phyloP scores from a whole-genome alignment of 2,888 invertebrate genomes.

The Agrochola lychnidis region DNA sequence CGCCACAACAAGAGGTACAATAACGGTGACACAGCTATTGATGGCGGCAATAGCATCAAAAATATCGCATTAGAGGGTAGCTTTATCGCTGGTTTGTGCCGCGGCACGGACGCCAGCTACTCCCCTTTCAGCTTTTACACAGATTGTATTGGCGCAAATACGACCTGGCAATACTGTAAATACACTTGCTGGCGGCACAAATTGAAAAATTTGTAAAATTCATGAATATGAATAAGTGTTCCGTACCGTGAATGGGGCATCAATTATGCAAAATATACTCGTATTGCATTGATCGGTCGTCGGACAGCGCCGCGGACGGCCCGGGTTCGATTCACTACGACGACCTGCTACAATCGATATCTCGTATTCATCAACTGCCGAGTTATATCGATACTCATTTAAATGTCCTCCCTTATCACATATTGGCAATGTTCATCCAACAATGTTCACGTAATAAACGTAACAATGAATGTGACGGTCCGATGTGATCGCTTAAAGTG shows the following conservation, averaged over 20 bases:
- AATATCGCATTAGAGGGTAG: constrained; percentile 81
- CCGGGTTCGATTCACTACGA: constrained; percentile 74
- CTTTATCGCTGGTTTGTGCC: constrained; percentile 77
- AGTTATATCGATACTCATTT: constrained; percentile 73
- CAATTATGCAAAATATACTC: constrained; percentile 89
- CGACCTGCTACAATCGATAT: constrained; percentile 70
- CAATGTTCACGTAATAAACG: constrained; percentile 75
- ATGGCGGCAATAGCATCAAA: constrained; percentile 78
- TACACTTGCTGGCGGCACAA: constrained; percentile 84
- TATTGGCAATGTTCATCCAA: constrained; percentile 73
- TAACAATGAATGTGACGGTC: constrained; percentile 74
- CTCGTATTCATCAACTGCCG: constrained; percentile 68
- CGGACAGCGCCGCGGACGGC: constrained; percentile 70
- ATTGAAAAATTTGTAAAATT: constrained; percentile 89
- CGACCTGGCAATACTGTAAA: constrained; percentile 84
- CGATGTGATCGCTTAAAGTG: constrained; percentile 67
- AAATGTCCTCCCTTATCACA: constrained; percentile 73
- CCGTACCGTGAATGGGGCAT: constrained; percentile 87
- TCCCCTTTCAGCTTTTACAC: constrained; percentile 82
- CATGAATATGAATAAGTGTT: constrained; percentile 90
- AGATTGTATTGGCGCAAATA: constrained; percentile 87
- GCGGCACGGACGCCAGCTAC: constrained; percentile 67
- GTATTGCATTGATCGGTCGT: constrained; percentile 83
- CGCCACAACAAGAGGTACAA: constrained; percentile 61
- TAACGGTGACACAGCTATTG: constrained; percentile 71